phyloP scores from a whole-genome alignment of 1,140 invertebrate genomes.

The Polypedilum vanderplanki region DNA sequence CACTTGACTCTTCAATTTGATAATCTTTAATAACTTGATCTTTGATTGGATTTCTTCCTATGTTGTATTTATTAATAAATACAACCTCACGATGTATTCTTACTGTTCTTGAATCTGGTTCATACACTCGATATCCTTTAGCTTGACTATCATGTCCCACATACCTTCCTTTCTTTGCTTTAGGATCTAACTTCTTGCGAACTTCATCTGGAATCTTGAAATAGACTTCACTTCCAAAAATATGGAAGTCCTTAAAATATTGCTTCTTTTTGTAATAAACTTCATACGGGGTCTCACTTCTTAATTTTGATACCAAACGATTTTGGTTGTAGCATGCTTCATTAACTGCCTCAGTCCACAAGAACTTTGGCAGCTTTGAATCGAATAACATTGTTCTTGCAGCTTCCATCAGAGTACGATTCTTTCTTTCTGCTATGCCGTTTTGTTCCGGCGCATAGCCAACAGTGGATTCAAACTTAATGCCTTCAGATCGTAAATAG shows the following conservation, averaged over 20 bases:
- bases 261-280: background rate
- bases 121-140: conserved; percentile 33
- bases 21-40: conserved; percentile 8
- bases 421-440: conserved; percentile 40
- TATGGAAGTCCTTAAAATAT: conserved; percentile 30
- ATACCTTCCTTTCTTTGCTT: background rate
- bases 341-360: conserved; percentile 46
- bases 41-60: conserved; percentile 24
- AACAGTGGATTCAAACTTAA: conserved; percentile 24
- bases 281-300: background rate
- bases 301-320: conserved; percentile 29
- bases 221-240: conserved; percentile 33
- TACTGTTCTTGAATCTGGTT: conserved; percentile 33
- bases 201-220: conserved; percentile 16
- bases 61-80: conserved; percentile 32
- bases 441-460: conserved; percentile 44
- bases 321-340: conserved; percentile 34
- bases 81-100: conserved; percentile 35
- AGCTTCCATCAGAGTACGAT: conserved; percentile 38
- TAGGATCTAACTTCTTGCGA: conserved; percentile 30
- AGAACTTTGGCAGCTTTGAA: conserved; percentile 35
- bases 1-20: background rate
- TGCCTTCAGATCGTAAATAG: background rate
- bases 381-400: conserved; percentile 37
- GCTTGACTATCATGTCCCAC: conserved; percentile 22